Conservation (phyloP, 2,113 vertebrate species). For the Athene cunicularia region DNA sequence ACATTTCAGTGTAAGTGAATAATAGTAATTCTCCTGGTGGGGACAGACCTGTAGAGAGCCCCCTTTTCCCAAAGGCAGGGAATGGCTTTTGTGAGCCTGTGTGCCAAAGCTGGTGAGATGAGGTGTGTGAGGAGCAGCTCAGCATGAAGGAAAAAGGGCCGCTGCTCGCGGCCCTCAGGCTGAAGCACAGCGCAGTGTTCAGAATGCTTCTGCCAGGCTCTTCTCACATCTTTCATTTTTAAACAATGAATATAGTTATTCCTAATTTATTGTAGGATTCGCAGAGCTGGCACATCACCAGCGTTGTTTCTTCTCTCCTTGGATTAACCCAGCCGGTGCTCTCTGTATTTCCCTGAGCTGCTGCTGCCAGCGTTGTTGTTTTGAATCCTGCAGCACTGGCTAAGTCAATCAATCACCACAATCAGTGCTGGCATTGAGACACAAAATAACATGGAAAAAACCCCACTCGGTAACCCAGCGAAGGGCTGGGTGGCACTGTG, state of each 20-base stretch:
- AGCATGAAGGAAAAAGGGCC: neutral
- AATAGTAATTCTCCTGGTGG: neutral
- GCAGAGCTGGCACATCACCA: slow-evolving; percentile 34
- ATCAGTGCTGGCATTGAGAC: neutral
- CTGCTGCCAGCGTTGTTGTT: neutral
- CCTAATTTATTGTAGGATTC: slow-evolving; percentile 2
- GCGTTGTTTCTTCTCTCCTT: neutral
- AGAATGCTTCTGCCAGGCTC: slow-evolving; percentile 5
- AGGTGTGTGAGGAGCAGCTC: neutral
- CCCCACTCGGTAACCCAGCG: neutral
- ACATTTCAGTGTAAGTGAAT: neutral
- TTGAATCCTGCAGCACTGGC: slow-evolving; percentile 33
- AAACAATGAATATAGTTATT: slow-evolving; percentile 27
- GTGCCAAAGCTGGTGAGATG: neutral
- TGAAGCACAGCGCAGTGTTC: neutral
- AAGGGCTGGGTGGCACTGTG: slow-evolving; percentile 16
- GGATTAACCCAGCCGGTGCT: neutral
- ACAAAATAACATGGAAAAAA: neutral
- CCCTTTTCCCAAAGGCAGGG: neutral
- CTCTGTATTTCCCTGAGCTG: neutral
- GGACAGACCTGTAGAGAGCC: neutral
- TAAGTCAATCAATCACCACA: slow-evolving; percentile 44
- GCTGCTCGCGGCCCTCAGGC: neutral
- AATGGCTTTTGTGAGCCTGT: neutral
- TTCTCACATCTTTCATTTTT: neutral